Evolutionary conservation across 2,113 vertebrate species (phyloP), one percentile per base, ranked within the genome.

Genomic region (Lophochroa leadbeateri): DNA sequence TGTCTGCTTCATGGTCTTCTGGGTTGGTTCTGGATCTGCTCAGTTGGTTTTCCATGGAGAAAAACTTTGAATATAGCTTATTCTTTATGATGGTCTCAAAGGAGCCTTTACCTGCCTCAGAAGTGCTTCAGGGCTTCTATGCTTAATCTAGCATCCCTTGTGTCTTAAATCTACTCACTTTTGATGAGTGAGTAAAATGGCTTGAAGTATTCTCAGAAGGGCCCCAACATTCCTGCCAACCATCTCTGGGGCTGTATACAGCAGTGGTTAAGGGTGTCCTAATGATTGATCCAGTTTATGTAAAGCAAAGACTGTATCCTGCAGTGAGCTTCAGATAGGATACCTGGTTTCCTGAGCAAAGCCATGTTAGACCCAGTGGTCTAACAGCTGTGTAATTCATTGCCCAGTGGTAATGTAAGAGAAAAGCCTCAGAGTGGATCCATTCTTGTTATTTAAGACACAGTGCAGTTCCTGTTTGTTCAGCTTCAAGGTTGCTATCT

Each of bases 301-400:
- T 49, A 58, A 58, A 52, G 14, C 28, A 37, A 77, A 74, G 25
- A 35, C 8, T 47, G 16, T 43, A 41, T 65, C 17, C 21, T 82
- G 20, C 31, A 44, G 20, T 52, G 57, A 53, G 16, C 39, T 78
- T 75, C 76, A 50, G 10, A 28, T 37, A 86, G 16, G 15, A 24
- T 20, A 57, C 16, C 37, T 39, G 21, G 1, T 58, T 82, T 70
- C 50, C 71, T 70, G 13, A 0, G 0, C 67, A 67, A 82, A 90
- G 44, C 7, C 4, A 7, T 0, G 0, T 61, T 47, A 53, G 13
- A 70, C 6, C 5, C 25, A 47, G 39, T 21, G 28, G 10, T 16
- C 6, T 24, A 16, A 35, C 33, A 58, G 57, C 27, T 61, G 50
- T 76, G 79, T 31, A 17, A 41, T 23, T 58, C 21, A 14, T 31